Base-by-base conservation (phyloP, 37 sponge, comb jelly and placozoan species). In the Eunapius fragilis region DNA sequence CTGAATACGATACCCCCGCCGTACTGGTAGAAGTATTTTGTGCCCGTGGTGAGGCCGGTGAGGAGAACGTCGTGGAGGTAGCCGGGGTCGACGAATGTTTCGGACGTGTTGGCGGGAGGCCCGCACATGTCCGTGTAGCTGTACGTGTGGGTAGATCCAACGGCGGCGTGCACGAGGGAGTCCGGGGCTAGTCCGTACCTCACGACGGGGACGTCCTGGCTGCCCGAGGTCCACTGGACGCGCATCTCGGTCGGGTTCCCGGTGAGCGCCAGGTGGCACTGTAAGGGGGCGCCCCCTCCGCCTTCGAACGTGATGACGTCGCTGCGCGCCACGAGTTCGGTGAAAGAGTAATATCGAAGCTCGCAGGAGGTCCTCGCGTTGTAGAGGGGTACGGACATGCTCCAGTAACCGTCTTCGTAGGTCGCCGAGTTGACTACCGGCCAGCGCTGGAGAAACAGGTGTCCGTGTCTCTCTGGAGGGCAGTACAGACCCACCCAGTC, bases 221-320 rank as follows among this genome's bases (percentile, higher is more conserved):
- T 68, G 0, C 90, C 90, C 32, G 86, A 68, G 27, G 86, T 85
- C 90, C 90, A 90, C 45, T 76, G 75, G 23, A 90, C 86, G 19
- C 90, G 17, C 89, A 93, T 93, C 72, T 93, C 80, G 33, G 32
- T 79, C 23, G 68, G 71, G 6, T 89, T 41, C 9, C 80, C 84
- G 5, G 89, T 93, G 32, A 93, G 76, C 17, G 93, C 79, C 3
- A 93, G 80, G 84, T 93, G 93, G 11, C 82, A 74, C 5, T 89
- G 89, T 30, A 93, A 84, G 48, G 89, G 87, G 7, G 70, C 77
- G 5, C 67, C 34, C 32, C 25, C 24, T 0, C 82, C 90, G 37
- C 41, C 86, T 12, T 35, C 67, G 41, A 90, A 90, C 25, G 30
- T 80, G 26, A 90, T 26, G 71, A 58, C 67, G 71, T 85, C 81